These are phyloP conservation scores for Prunella himalayana DNA, from an alignment of 2,113 vertebrate genomes.

Conservation along the genomic window DNA sequence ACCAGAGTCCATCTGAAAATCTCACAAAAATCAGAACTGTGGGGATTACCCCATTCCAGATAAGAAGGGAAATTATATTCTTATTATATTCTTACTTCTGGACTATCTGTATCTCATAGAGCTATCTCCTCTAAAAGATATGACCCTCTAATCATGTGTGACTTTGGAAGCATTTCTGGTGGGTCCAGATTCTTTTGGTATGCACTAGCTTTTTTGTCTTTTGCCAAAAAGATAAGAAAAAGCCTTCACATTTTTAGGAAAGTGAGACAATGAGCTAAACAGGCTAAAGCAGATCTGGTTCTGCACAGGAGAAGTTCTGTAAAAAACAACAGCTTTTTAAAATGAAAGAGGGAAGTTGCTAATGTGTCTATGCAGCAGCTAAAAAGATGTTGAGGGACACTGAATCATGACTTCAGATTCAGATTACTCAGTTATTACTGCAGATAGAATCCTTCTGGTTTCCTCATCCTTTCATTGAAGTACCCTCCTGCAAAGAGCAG, in stretches of 20 bases:
- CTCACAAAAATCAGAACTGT: neutral
- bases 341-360: neutral
- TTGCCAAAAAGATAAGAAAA: neutral
- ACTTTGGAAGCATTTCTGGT: neutral
- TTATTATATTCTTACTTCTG: neutral
- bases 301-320: neutral
- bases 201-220: neutral
- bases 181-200: neutral
- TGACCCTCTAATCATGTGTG: accelerated
- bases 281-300: neutral
- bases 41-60: neutral
- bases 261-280: neutral
- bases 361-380: neutral
- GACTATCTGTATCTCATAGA: neutral
- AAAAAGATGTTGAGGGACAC: neutral
- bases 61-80: neutral
- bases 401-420: neutral
- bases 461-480: neutral
- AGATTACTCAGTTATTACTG: neutral
- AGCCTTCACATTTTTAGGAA: neutral
- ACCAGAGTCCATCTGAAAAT: neutral
- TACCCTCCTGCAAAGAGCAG: neutral
- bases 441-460: neutral
- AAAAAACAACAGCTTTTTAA: neutral
- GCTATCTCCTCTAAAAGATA: neutral